These are phyloP conservation scores for Mesoclemmys tuberculata DNA, from an alignment of 2,113 vertebrate species.

Conservation along the genomic window DNA sequence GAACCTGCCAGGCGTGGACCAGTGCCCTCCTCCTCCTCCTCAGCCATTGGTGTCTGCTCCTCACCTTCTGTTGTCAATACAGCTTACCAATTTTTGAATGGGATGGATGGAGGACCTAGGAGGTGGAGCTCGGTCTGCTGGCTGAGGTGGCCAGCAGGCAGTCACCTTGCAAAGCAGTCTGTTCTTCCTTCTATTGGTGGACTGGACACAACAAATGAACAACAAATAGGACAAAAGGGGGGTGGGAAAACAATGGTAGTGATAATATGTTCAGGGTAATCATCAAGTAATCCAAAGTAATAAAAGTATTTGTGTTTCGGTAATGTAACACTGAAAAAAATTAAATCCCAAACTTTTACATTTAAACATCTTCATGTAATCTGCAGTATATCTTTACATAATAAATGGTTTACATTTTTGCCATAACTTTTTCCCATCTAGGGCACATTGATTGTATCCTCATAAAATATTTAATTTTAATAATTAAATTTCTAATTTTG, in stretches of 20 bases:
- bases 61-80: too few relatives aligned
- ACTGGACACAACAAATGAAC: neutral
- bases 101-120: too few relatives aligned
- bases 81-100: too few relatives aligned
- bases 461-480: neutral
- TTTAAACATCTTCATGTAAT: neutral
- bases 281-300: too few relatives aligned
- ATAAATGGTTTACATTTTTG: neutral
- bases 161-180: too few relatives aligned
- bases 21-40: too few relatives aligned
- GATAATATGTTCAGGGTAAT: neutral
- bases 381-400: neutral
- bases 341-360: neutral
- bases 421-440: neutral
- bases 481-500: neutral
- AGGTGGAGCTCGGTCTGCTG: too few relatives aligned
- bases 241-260: neutral
- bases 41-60: too few relatives aligned
- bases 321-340: neutral
- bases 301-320: neutral
- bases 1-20: too few relatives aligned
- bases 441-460: neutral
- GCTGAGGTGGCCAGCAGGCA: too few relatives aligned
- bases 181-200: too few relatives aligned
- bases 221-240: constrained; percentile 1